phyloP scores from a whole-genome alignment of 1,140 invertebrate genomes.

The Parapsyche elsis region DNA sequence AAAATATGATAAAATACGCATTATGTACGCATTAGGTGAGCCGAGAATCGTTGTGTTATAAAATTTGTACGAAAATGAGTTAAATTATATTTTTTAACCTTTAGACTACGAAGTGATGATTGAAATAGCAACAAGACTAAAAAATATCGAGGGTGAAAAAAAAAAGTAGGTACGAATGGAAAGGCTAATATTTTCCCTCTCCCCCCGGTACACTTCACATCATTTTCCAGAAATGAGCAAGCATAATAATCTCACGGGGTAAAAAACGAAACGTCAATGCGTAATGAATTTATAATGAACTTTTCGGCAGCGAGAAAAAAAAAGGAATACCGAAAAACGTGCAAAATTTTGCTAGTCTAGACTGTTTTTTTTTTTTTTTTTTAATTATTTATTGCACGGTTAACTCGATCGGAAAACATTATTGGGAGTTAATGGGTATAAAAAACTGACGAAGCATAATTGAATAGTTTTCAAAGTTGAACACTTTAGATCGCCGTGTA shows the following conservation, averaged over 20 bases:
- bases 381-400: not conserved
- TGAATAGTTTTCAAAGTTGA: conserved; percentile 14
- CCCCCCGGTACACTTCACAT: conserved; percentile 43
- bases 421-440: conserved; percentile 16
- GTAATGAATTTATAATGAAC: conserved; percentile 49
- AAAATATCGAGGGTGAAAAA: conserved; percentile 29
- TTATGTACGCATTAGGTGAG: not conserved
- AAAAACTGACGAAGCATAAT: conserved; percentile 18
- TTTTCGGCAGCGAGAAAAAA: not conserved
- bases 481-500: not conserved
- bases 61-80: too few species aligned
- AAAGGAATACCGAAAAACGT: too few species aligned
- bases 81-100: not conserved
- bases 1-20: too few species aligned
- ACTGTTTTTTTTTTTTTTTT: conserved; percentile 1
- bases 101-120: conserved; percentile 1
- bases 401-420: conserved; percentile 17
- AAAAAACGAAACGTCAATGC: conserved; percentile 45
- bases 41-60: too few species aligned
- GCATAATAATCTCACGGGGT: conserved; percentile 47
- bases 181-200: conserved; percentile 46
- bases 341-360: not conserved
- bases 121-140: conserved; percentile 5
- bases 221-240: conserved; percentile 50
- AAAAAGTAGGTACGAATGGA: conserved; percentile 1